These are phyloP conservation scores for Sandelia bainsii DNA, from an alignment of 2,797 vertebrate species.

Conservation along the genomic window DNA sequence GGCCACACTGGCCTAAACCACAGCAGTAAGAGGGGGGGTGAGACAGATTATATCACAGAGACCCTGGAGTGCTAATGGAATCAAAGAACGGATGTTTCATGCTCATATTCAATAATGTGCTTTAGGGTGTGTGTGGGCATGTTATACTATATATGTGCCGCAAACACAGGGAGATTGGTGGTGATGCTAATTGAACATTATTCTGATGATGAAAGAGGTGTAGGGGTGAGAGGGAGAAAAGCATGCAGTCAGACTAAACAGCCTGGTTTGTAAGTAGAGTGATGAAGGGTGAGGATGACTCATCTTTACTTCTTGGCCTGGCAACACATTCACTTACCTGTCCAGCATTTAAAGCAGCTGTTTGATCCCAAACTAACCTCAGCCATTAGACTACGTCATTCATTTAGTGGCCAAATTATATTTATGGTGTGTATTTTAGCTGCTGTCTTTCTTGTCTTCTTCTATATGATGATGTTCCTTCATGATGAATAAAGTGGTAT, in stretches of 20 bases:
- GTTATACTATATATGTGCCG: neutral
- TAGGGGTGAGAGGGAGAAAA: neutral
- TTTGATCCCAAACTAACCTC: neutral
- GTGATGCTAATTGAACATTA: slow-evolving; percentile 23
- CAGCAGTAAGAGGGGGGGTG: slow-evolving; percentile 13
- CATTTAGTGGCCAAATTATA: neutral
- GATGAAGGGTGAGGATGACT: slow-evolving; percentile 7
- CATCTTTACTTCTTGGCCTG: slow-evolving; percentile 11
- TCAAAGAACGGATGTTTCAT: slow-evolving; percentile 34
- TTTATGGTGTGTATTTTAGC: no score
- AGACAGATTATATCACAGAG: neutral
- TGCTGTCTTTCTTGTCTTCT: no score
- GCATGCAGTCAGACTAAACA: neutral
- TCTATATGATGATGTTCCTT: no score
- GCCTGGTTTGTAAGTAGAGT: neutral
- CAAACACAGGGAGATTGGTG: no score
- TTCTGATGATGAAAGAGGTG: slow-evolving; percentile 9
- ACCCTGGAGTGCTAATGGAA: slow-evolving; percentile 35
- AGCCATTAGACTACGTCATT: neutral
- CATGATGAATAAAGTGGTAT: no score
- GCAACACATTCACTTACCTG: neutral
- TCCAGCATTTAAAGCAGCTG: neutral
- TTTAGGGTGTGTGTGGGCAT: neutral
- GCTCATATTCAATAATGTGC: slow-evolving; percentile 38
- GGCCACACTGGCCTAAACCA: slow-evolving; percentile 38